A percentile compares a stretch with the other conserved stretches of the same genome.
These are phyloP conservation scores for Melanostoma scalare DNA, from an alignment of 2,888 invertebrate genomes.

Conservation along the genomic window DNA sequence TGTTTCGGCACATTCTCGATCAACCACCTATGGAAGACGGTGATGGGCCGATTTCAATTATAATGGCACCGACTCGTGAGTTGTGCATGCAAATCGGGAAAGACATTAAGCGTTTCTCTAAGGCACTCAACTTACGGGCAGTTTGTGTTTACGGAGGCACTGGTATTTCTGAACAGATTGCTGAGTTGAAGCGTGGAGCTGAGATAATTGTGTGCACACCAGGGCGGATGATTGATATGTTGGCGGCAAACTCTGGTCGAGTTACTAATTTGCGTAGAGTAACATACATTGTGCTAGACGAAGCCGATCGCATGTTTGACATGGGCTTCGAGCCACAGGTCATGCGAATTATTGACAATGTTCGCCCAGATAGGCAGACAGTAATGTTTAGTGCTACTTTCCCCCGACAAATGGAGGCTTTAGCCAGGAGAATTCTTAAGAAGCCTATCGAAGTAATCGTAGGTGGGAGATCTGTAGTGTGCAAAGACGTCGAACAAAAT, in stretches of 20 bases:
- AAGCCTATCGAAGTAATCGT: slow-evolving; percentile 99
- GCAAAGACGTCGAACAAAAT: slow-evolving; percentile 98
- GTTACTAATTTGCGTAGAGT: slow-evolving; percentile 98
- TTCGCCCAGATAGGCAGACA: slow-evolving; percentile 97
- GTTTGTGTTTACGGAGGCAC: slow-evolving; percentile 99
- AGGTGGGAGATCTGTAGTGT: slow-evolving; percentile 97
- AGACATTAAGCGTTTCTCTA: slow-evolving; percentile 97
- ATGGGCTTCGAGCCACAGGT: slow-evolving; percentile 95
- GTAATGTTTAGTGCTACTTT: slow-evolving; percentile 99
- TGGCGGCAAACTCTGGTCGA: slow-evolving; percentile 98
- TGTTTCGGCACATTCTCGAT: slow-evolving; percentile 97
- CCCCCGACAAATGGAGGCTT: slow-evolving; percentile 99
- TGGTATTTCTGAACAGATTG: slow-evolving; percentile 95
- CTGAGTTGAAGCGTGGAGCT: slow-evolving; percentile 97
- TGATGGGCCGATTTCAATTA: slow-evolving; percentile 97
- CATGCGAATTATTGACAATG: slow-evolving; percentile 98
- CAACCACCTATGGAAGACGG: slow-evolving; percentile 96
- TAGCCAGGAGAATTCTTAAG: slow-evolving; percentile 95
- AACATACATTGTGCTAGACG: slow-evolving; percentile 98
- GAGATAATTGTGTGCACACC: slow-evolving; percentile 99
- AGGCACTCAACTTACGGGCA: slow-evolving; percentile 91
- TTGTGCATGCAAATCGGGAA: slow-evolving; percentile 99
- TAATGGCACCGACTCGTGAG: slow-evolving; percentile 99
- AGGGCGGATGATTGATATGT: slow-evolving; percentile 99
- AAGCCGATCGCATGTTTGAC: slow-evolving; percentile 99